phyloP scores from a whole-genome alignment of 2,797 vertebrate genomes.

The Pelochelys cantorii region DNA sequence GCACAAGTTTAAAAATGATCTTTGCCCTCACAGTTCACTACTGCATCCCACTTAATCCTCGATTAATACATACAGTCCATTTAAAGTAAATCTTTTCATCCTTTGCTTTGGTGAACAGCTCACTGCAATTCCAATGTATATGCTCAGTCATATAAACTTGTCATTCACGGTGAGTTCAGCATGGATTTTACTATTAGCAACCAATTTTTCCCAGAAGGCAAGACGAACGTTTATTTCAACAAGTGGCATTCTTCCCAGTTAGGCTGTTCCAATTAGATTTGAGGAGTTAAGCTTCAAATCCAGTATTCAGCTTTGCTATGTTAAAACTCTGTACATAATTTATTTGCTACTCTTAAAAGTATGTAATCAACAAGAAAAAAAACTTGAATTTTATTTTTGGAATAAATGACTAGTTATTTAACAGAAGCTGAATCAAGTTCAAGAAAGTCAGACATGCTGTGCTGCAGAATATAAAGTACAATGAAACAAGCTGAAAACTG shows the following conservation, averaged over 20 bases:
- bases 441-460: neutral
- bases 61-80: neutral
- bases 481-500: neutral
- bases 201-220: accelerated
- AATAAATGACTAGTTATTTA: neutral
- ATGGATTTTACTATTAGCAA: neutral
- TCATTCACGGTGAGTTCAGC: neutral
- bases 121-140: neutral
- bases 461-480: neutral
- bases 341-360: neutral
- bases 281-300: neutral
- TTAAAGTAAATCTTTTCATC: slow-evolving; percentile 8
- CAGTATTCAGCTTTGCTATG: neutral
- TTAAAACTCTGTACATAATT: neutral
- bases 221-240: neutral
- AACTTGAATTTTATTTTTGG: neutral
- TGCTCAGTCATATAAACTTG: neutral
- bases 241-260: neutral
- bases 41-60: neutral
- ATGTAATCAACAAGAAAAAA: neutral
- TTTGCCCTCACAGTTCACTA: neutral
- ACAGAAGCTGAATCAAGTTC: neutral
- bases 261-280: neutral
- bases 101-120: neutral
- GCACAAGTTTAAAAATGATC: neutral